Evolutionary conservation across 2,888 invertebrate genomes (phyloP).

Genomic region (Hipparchia semele): DNA sequence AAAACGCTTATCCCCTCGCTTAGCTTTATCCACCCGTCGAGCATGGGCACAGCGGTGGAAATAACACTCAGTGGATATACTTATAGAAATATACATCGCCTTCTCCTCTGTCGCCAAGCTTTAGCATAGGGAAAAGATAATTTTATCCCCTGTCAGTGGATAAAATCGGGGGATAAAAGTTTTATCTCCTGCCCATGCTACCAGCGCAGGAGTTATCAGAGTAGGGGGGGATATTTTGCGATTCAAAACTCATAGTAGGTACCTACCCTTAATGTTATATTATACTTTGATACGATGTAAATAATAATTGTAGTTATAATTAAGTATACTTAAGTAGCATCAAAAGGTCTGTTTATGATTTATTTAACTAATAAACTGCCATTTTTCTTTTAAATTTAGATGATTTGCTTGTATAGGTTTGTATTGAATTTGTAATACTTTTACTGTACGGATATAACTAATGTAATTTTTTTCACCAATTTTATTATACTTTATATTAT

Average conservation of each 20-base stretch:
- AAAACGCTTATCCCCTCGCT: no score
- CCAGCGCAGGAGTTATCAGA: no score
- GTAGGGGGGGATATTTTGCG: neutral
- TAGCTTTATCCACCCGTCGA: no score
- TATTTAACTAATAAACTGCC: constrained; percentile 33
- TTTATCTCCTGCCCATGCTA: no score
- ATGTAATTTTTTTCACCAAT: constrained; percentile 22
- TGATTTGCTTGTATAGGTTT: constrained; percentile 11
- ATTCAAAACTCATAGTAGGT: neutral
- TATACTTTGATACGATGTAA: constrained; percentile 33
- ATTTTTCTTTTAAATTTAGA: constrained; percentile 20
- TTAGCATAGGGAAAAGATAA: no score
- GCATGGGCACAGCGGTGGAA: no score
- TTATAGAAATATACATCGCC: no score
- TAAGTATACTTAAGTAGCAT: constrained; percentile 32
- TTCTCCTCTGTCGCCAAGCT: no score
- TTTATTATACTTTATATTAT: neutral
- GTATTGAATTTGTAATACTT: constrained; percentile 28
- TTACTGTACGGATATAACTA: constrained; percentile 13
- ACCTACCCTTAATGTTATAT: neutral
- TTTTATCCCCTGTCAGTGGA: no score
- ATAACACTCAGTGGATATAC: no score
- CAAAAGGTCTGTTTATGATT: constrained; percentile 18
- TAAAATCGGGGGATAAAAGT: no score
- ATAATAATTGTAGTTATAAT: constrained; percentile 35